Evolutionary conservation across 2,797 vertebrate genomes (phyloP).

Genomic region (Kryptopterus vitreolus): DNA sequence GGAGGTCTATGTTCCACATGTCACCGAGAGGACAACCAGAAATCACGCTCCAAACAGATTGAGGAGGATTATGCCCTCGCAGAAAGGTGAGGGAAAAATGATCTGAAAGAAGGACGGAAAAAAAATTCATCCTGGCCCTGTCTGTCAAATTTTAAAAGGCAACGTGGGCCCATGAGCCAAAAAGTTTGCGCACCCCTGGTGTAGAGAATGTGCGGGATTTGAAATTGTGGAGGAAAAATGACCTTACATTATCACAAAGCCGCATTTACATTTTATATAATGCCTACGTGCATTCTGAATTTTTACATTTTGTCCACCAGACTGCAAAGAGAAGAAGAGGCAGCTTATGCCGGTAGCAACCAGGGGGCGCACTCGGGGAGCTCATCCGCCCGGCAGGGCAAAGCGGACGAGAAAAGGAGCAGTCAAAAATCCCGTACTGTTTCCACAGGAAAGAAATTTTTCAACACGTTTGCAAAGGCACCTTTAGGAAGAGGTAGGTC

Average conservation of each 20-base stretch:
- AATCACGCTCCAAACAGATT: slow-evolving; percentile 88
- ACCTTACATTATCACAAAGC: too few relatives aligned
- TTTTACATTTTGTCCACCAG: slow-evolving; percentile 64
- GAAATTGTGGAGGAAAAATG: too few relatives aligned
- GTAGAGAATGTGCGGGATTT: too few relatives aligned
- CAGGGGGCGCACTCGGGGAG: slow-evolving; percentile 78
- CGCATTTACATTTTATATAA: too few relatives aligned
- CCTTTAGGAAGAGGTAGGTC: slow-evolving; percentile 85
- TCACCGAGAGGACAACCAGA: slow-evolving; percentile 91
- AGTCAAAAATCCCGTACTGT: slow-evolving; percentile 91
- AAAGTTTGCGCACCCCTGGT: too few relatives aligned
- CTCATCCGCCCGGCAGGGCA: slow-evolving; percentile 79
- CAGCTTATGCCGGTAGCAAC: slow-evolving; percentile 85
- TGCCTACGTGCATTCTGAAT: not conserved
- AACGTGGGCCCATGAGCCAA: too few relatives aligned
- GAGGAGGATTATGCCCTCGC: slow-evolving; percentile 94
- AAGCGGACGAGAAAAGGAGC: slow-evolving; percentile 92
- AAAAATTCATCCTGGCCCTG: too few relatives aligned
- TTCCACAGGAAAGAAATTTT: slow-evolving; percentile 93
- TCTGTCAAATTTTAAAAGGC: too few relatives aligned
- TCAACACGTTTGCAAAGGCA: slow-evolving; percentile 84
- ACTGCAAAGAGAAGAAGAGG: slow-evolving; percentile 91
- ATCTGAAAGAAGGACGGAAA: too few relatives aligned
- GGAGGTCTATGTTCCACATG: slow-evolving; percentile 96
- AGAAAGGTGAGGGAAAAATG: slow-evolving; percentile 84